A percentile compares a stretch with the other conserved stretches of the same genome.
Conservation (phyloP, 2,888 invertebrate species). For the Prosopocoilus inquinatus region DNA sequence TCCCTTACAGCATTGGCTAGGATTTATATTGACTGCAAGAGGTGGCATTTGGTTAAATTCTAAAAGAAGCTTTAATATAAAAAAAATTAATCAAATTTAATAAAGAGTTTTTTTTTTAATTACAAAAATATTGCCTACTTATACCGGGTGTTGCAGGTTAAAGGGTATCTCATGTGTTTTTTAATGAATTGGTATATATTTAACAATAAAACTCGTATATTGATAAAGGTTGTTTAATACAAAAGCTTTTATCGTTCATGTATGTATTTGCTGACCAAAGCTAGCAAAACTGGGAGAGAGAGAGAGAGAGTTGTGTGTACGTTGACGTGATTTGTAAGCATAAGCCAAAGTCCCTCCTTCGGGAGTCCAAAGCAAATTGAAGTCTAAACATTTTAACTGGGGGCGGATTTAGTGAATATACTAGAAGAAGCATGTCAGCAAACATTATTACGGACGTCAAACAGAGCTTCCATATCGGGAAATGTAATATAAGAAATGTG, state of each 20-base stretch:
- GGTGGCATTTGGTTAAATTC: conserved; percentile 23
- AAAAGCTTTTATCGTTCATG: too few relatives aligned
- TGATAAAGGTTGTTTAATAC: too few relatives aligned
- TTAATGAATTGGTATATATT: too few relatives aligned
- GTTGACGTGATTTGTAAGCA: conserved; percentile 43
- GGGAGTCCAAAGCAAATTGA: conserved; percentile 45
- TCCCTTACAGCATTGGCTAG: conserved; percentile 21
- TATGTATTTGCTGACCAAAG: too few relatives aligned
- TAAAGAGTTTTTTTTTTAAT: neutral
- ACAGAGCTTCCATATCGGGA: conserved; percentile 39
- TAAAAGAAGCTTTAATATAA: neutral
- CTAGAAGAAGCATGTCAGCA: conserved; percentile 36
- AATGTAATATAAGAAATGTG: conserved; percentile 46
- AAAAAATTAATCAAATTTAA: neutral
- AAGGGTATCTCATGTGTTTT: too few relatives aligned
- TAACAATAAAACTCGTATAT: too few relatives aligned
- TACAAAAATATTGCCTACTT: neutral
- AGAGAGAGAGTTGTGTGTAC: neutral
- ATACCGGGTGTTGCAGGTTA: too few relatives aligned
- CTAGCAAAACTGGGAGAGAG: too few relatives aligned
- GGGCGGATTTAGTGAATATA: conserved; percentile 38
- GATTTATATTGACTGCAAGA: conserved; percentile 18
- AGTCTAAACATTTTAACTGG: conserved; percentile 48
- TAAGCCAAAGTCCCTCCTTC: conserved; percentile 37
- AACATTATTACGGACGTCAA: conserved; percentile 48